Conservation (phyloP, 2,797 vertebrate species). For the Takifugu ocellatus region DNA sequence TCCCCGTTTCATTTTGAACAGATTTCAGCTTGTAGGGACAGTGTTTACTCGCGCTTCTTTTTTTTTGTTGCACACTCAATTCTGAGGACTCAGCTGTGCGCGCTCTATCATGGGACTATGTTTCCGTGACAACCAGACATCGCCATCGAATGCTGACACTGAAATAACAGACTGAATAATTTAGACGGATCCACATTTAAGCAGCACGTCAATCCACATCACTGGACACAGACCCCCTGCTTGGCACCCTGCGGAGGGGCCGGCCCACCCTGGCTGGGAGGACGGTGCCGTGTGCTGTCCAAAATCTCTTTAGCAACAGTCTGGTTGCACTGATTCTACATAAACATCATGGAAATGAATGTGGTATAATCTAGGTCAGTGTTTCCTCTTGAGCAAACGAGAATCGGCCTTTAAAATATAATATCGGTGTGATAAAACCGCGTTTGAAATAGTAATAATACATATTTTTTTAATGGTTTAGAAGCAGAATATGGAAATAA, state of each 20-base stretch:
- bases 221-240: constrained; percentile 51
- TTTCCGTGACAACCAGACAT: constrained; percentile 75
- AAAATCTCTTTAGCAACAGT: constrained; percentile 23
- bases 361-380: constrained; percentile 20
- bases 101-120: constrained; percentile 59
- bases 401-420: not conserved
- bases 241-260: constrained; percentile 53
- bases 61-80: constrained; percentile 15
- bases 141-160: constrained; percentile 54
- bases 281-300: constrained; percentile 22
- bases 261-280: constrained; percentile 47
- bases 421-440: constrained; percentile 21
- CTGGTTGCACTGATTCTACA: constrained; percentile 8
- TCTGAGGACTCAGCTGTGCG: constrained; percentile 54
- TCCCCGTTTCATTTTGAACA: constrained; percentile 3
- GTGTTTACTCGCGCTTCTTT: constrained; percentile 43
- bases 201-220: constrained; percentile 69
- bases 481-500: constrained; percentile 2
- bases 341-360: constrained; percentile 7
- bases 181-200: constrained; percentile 75
- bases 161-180: constrained; percentile 79
- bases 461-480: not conserved
- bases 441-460: constrained; percentile 6
- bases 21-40: constrained; percentile 16
- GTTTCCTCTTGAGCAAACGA: constrained; percentile 9